Evolutionary conservation across 2,113 vertebrate genomes (phyloP).

Genomic region (Anser cygnoides): DNA sequence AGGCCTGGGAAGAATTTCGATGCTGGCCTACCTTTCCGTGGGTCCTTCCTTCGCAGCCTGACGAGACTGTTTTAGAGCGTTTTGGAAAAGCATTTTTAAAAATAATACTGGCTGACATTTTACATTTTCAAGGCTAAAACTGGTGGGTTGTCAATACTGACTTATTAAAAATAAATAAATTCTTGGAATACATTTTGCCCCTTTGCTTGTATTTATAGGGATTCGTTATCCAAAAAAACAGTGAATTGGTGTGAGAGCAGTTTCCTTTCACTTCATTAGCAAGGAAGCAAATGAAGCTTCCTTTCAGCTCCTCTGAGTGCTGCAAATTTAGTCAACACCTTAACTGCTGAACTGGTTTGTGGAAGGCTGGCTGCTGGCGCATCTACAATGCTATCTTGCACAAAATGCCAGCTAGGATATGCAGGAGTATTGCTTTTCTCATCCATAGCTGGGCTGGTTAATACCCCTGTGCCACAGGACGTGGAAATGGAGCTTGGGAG

Average conservation of each 20-base stretch:
- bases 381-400: not conserved
- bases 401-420: not conserved
- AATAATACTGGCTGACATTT: constrained; percentile 3
- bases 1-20: not conserved
- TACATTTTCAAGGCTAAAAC: not conserved
- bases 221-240: not conserved
- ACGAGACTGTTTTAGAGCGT: not conserved
- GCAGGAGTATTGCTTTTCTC: not conserved
- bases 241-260: not conserved
- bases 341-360: not conserved
- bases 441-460: not conserved
- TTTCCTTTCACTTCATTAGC: not conserved
- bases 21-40: not conserved
- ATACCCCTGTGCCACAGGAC: not conserved
- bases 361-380: not conserved
- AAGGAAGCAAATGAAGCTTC: not conserved
- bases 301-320: not conserved
- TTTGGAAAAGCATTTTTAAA: constrained; percentile 8
- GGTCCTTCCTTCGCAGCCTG: not conserved
- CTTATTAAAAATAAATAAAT: not conserved
- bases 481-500: not conserved
- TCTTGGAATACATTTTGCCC: not conserved
- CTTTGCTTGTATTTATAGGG: not conserved
- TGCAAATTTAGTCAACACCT: not conserved
- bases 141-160: not conserved